Conservation (phyloP, 2,888 invertebrate species). For the Tribolium freemani region DNA sequence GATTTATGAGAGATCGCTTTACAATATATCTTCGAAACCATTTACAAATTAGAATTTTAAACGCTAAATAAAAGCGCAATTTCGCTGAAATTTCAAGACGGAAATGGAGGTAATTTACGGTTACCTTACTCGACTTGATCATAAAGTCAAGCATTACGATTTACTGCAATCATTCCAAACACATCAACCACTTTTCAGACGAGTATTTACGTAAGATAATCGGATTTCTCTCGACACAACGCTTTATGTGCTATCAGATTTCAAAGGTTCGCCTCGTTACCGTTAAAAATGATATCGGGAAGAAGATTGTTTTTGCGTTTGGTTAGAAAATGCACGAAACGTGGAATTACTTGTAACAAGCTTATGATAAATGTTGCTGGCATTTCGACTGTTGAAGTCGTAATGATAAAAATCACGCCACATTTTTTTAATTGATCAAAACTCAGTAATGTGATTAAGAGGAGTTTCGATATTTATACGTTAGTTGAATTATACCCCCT, state of each 20-base stretch:
- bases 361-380: constrained; percentile 19
- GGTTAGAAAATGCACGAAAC: neutral
- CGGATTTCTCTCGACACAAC: neutral
- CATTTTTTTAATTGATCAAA: neutral
- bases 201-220: neutral
- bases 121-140: neutral
- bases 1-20: neutral
- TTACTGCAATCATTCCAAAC: neutral
- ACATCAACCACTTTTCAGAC: neutral
- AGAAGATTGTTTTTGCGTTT: neutral
- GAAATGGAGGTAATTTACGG: neutral
- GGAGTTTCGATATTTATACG: constrained; percentile 9
- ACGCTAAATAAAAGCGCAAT: neutral
- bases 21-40: neutral
- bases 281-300: neutral
- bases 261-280: neutral
- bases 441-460: neutral
- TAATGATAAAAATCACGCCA: neutral
- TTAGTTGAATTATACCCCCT: constrained; percentile 10
- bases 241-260: neutral
- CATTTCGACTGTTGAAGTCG: neutral
- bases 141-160: neutral
- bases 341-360: constrained; percentile 15
- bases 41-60: neutral
- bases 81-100: neutral